phyloP scores from a whole-genome alignment of 2,888 invertebrate genomes.

The Vannuccia rotundouncinata region DNA sequence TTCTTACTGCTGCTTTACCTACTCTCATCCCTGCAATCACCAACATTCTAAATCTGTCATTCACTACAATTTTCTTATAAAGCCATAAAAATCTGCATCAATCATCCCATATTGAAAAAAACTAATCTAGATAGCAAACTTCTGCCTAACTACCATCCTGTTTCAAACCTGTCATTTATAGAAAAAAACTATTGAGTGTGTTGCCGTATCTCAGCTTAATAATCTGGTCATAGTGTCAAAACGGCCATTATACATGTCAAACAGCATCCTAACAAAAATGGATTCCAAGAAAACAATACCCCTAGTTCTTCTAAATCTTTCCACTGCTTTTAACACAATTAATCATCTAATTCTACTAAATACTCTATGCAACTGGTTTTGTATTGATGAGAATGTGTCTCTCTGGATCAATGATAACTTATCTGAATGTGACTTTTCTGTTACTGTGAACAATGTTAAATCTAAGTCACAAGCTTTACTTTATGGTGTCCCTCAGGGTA shows the following conservation, averaged over 20 bases:
- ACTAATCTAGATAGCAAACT: conserved; percentile 10
- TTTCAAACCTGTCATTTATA: conserved; percentile 18
- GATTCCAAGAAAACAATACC: too few species aligned
- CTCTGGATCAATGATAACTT: neutral
- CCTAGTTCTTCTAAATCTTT: neutral
- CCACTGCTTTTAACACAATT: too few species aligned
- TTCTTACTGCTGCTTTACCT: neutral
- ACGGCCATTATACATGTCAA: conserved; percentile 2
- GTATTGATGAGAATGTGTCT: neutral
- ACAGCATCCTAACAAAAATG: conserved; percentile 17
- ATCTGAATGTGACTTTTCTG: conserved; percentile 6
- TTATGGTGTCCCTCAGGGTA: conserved; percentile 3
- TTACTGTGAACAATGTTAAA: neutral
- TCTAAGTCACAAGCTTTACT: neutral
- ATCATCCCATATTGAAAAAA: neutral
- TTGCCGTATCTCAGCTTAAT: neutral
- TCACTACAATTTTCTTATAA: too few species aligned
- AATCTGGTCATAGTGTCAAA: conserved; percentile 1
- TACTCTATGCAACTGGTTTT: neutral
- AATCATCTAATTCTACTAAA: neutral
- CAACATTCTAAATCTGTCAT: neutral
- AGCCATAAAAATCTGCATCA: conserved; percentile 6
- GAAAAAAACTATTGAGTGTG: conserved; percentile 3
- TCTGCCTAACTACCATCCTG: neutral
- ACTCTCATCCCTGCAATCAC: conserved; percentile 10